phyloP scores from a whole-genome alignment of 2,797 vertebrate genomes.

The Mormyrops attenuatus region DNA sequence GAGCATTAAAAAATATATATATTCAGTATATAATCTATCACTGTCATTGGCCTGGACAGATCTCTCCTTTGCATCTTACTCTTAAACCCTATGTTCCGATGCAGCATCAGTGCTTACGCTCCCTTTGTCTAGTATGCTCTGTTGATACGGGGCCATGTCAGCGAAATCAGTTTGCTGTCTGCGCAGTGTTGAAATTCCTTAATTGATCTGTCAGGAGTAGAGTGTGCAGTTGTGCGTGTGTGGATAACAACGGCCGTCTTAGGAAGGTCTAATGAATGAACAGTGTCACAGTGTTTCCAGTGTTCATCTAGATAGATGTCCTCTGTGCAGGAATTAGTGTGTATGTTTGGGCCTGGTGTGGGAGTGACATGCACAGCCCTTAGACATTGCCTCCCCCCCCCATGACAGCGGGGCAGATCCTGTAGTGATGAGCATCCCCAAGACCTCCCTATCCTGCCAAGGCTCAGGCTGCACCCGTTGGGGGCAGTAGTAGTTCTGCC shows the following conservation, averaged over 20 bases:
- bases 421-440: neutral
- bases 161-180: neutral
- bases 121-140: slow-evolving; percentile 11
- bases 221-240: slow-evolving; percentile 14
- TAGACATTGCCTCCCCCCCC: neutral
- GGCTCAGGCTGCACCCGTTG: neutral
- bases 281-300: neutral
- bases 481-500: neutral
- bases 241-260: neutral
- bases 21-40: slow-evolving; percentile 44
- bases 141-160: neutral
- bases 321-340: neutral
- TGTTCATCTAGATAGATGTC: neutral
- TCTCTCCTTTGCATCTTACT: slow-evolving; percentile 17
- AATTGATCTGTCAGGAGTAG: slow-evolving; percentile 23
- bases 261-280: neutral
- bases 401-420: neutral
- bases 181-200: neutral
- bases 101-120: slow-evolving; percentile 13
- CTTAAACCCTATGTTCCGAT: neutral
- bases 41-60: slow-evolving; percentile 34
- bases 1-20: slow-evolving; percentile 43
- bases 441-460: neutral
- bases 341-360: neutral
- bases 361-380: neutral